Base-by-base conservation (phyloP, 2,113 vertebrate species). In the Echinops telfairi region DNA sequence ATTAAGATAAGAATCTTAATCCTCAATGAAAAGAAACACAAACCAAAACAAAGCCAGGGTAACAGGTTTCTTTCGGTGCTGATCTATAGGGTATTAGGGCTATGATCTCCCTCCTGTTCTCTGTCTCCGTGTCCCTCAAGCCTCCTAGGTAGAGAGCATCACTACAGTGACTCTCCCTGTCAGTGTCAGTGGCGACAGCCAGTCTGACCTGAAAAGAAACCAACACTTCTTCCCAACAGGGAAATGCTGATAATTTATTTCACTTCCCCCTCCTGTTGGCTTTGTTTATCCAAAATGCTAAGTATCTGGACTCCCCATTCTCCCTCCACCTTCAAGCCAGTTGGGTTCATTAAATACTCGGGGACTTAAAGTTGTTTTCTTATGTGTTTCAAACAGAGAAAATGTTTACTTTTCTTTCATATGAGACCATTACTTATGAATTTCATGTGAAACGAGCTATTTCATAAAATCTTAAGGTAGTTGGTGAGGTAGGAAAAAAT, bases 161-260 rank as follows among this genome's bases (percentile, higher is more conserved):
- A 12, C 64, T 68, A 86, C 77, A 89, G 4, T 95, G 88, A 90
- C 88, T 95, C 91, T 97, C 96, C 95, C 96, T 96, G 93, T 95
- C 96, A 96, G 93, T 47, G 0, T 16, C 71, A 86, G 88, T 98
- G 98, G 98, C 98, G 96, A 98, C 98, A 98, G 98, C 96, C 98
- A 98, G 98, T 98, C 98, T 99, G 98, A 98, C 98, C 98, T 98
- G 97, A 98, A 97, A 98, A 97, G 97, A 97, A 96, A 94, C 96
- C 76, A 95, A 92, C 92, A 91, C 97, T 98, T 95, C 83, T 96
- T 90, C 95, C 94, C 96, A 97, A 95, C 57, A 97, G 97, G 96
- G 97, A 98, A 98, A 96, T 95, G 97, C 97, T 97, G 98, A 97
- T 98, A 98, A 98, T 97, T 97, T 94, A 81, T 93, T 88, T 95